Evolutionary conservation across 2,888 invertebrate genomes (phyloP), one percentile per base, ranked within the genome.

Genomic region (Drosophila leonis): DNA sequence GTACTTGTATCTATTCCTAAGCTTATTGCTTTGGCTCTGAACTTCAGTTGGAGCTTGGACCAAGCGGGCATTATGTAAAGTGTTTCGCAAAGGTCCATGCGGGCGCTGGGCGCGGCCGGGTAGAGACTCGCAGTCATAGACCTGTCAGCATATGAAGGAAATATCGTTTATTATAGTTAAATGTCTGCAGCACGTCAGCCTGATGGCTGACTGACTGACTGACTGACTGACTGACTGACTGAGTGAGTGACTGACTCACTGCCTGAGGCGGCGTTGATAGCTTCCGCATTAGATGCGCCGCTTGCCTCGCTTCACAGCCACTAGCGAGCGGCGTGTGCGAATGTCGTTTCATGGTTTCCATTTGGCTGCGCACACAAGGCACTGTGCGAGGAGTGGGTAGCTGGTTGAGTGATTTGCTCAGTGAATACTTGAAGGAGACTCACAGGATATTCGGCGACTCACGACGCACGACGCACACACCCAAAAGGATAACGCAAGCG

Each of bases 131-230:
- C 48, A 44, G 66, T 57, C 39, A 29, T 49, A 35, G 48, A 52
- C 59, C 52, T 79, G 79, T 77, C 69, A 72, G 72, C 69, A 68
- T 71, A 41, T 80, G 72, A 78, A 68, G 86, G 82, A 82, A 79
- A 71, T 83, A 83, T 83, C 78, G 83, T 83, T 83, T 86, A 86
- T 83, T 78, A 83, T 83, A 86, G 86, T 82, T 82, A 86, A 83
- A 86, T 75, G 86, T 86, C 81, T 66, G 81, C 69, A 72, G 83
- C 80, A 67, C 76, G 72, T 69, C 78, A 69, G 42, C 79, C 54
- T 59, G 82, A 82, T 78, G 83, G 63, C 82, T 81, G 75, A 13
- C 54, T 39, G n/a, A n/a, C 24, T 52, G 15, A 6, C 82, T 81
- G 75, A 13, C 54, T 39, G 24, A n/a, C 24, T 52, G 15, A 6